Evolutionary conservation across 2,888 invertebrate genomes (phyloP).

Genomic region (Aporophyla lueneburgensis): DNA sequence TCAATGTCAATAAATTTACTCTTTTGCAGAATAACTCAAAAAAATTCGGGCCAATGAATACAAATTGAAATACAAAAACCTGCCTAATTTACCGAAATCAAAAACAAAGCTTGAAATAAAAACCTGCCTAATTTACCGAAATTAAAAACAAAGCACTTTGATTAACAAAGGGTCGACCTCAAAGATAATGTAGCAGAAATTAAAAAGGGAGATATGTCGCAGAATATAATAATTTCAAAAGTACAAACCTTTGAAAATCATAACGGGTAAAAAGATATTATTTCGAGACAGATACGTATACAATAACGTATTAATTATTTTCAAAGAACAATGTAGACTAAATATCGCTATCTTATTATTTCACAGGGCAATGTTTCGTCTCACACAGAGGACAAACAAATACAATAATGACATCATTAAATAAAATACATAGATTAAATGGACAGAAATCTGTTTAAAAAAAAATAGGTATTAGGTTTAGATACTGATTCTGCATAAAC

Average conservation of each 20-base stretch:
- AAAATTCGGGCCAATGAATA: not conserved
- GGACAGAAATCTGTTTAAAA: not conserved
- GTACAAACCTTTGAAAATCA: constrained; percentile 14
- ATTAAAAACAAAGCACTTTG: constrained; percentile 42
- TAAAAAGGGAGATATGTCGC: constrained; percentile 12
- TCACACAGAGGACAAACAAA: not conserved
- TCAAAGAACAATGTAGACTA: constrained; percentile 4
- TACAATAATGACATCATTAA: not conserved
- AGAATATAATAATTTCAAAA: constrained; percentile 14
- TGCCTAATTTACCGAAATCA: too few species aligned
- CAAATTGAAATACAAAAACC: constrained; percentile 13
- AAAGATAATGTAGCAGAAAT: constrained; percentile 18
- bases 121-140: constrained; percentile 14
- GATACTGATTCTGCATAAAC: not conserved
- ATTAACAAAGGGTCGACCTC: constrained; percentile 27
- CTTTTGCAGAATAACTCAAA: constrained; percentile 13
- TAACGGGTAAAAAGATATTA: not conserved
- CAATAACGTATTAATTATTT: constrained; percentile 13
- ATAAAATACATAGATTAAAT: too few species aligned
- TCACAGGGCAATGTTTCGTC: not conserved
- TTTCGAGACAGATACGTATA: not conserved
- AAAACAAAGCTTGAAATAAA: too few species aligned
- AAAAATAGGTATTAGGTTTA: not conserved
- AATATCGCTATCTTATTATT: not conserved
- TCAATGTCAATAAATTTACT: not conserved